Evolutionary conservation across 2,888 invertebrate species (phyloP), one percentile per base, ranked within the genome.

Genomic region (Chirona hameri): DNA sequence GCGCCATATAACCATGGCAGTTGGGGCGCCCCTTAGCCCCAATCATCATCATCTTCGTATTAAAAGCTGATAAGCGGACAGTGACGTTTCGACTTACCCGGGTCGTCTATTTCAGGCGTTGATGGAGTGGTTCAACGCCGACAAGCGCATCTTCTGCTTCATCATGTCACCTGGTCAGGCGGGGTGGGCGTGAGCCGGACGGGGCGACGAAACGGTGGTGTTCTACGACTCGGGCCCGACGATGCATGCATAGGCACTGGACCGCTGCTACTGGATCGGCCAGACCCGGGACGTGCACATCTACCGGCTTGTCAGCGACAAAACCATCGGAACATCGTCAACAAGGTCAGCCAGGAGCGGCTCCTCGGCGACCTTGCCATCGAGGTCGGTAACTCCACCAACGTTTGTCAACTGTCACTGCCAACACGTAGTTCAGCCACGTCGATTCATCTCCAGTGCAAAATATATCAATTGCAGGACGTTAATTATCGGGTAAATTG

Each of bases 141-240:
- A 99, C 89, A 91, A 92, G 86, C 91, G 97, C 86, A 95, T 99
- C 86, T 99, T 99, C 90, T 95, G 94, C 87, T 99, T 99, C 89
- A 98, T 99, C 87, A 90, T 99, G 86, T 99, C 99, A 99, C 99
- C 81, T 92, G 99, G 83, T 97, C 97, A 82, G 99, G 99, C 86
- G 99, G 99, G 86, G 94, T 99, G 80, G 99, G 99, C 83, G 95
- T 99, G 81, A 99, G 99, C 91, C 91, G 99, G 86, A 99, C 98
- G 57, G n/a, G 99, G 99, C 85, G 99, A 99, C 79, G 99, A 99
- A 90, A 96, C 97, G 86, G 99, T 99, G 86, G 95, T 99, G 88
- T 99, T 99, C 90, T 99, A 99, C 89, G 99, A 99, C 90, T 98
- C 97, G 84, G 98, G 99, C 90, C 99, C 99, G 82, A 99, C 98